phyloP scores from a whole-genome alignment of 2,797 vertebrate species.

The Tamandua tetradactyla region DNA sequence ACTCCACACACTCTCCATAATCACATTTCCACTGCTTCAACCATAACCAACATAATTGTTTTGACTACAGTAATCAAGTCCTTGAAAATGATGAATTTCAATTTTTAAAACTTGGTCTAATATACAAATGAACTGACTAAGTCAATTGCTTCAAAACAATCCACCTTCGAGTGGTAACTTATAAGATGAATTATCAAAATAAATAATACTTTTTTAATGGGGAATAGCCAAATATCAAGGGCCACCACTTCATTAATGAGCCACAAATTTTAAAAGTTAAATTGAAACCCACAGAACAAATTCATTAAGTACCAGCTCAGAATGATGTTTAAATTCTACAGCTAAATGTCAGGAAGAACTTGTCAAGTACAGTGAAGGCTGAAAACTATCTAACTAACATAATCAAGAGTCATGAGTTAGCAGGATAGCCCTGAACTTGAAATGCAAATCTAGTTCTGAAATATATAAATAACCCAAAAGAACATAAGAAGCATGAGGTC shows the following conservation, averaged over 20 bases:
- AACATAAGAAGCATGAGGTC: neutral
- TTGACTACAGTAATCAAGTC: conserved; percentile 14
- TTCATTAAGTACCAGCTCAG: neutral
- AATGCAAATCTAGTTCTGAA: neutral
- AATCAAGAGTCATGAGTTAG: neutral
- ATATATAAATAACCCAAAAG: neutral
- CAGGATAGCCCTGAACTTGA: neutral
- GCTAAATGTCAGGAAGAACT: neutral
- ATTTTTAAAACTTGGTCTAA: conserved; percentile 42
- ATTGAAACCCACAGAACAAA: neutral
- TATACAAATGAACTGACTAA: conserved; percentile 11
- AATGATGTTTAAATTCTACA: neutral
- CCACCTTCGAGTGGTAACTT: conserved; percentile 34
- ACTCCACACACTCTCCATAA: neutral
- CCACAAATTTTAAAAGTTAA: conserved; percentile 7
- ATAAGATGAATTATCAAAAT: conserved; percentile 42
- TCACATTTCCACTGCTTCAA: conserved; percentile 27
- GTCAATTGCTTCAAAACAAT: conserved; percentile 16
- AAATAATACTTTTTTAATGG: neutral
- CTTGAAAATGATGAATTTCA: conserved; percentile 39
- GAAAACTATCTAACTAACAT: neutral
- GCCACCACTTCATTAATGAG: neutral
- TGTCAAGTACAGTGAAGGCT: neutral
- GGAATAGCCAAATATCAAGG: neutral
- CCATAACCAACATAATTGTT: conserved; percentile 23